Conservation (phyloP, 1,140 invertebrate species). For the Philaenus spumarius region DNA sequence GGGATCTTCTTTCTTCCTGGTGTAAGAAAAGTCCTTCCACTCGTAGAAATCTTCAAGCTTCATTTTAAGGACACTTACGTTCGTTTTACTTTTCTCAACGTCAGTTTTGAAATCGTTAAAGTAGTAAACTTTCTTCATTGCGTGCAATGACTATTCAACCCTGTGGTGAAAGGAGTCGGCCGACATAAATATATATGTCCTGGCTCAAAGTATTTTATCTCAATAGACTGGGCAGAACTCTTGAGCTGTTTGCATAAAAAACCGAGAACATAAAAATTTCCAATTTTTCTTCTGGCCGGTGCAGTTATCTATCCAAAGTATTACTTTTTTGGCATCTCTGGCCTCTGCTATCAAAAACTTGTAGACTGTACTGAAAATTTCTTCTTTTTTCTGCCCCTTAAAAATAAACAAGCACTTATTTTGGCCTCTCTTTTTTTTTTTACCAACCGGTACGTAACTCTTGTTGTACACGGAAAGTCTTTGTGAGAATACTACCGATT, state of each 20-base stretch:
- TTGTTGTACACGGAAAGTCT: neutral
- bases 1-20: no score
- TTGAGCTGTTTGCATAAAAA: neutral
- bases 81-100: no score
- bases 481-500: neutral
- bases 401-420: neutral
- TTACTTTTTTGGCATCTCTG: neutral
- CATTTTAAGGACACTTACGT: no score
- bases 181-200: constrained; percentile 10
- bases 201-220: constrained; percentile 18
- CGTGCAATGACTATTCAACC: neutral
- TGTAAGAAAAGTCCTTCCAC: no score
- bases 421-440: neutral
- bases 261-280: neutral
- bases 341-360: neutral
- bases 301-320: neutral
- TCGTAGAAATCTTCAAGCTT: no score
- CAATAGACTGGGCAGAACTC: constrained; percentile 2
- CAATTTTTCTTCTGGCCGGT: neutral
- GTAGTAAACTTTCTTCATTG: neutral
- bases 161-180: neutral
- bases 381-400: neutral
- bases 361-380: neutral
- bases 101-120: neutral
- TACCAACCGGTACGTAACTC: no score